Evolutionary conservation across 2,797 vertebrate species (phyloP), one percentile per base, ranked within the genome.

Genomic region (Dendrocincla tyrannina): DNA sequence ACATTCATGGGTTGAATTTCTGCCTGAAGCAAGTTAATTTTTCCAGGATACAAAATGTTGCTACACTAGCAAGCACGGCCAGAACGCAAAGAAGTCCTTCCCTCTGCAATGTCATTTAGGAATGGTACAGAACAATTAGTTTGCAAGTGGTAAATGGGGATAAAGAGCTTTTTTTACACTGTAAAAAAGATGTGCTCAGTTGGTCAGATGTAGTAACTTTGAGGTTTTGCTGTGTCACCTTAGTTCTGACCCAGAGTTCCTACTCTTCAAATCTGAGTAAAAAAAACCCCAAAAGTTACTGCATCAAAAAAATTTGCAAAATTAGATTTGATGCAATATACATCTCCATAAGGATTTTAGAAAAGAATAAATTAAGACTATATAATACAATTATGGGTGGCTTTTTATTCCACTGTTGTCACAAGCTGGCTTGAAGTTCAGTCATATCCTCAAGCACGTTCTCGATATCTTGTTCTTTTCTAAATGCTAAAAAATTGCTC

Each of bases 311-410:
- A 28, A 5, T 7, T 30, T 32, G 20, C 32, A 70, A 63, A 59
- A 24, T 47, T 39, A 7, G 2, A 74, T 56, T 67, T 84, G 41
- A 39, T 56, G 17, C 25, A 39, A 84, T 17, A 47, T 37, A 11
- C 9, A 4, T 67, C n/a, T 58, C 39, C n/a, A n/a, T 11, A 49
- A 77, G 28, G 11, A 81, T 62, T 89, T 82, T 49, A 53, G 22
- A 35, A 60, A 84, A 66, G 2, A 82, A 69, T 33, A 52, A 9
- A 56, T 4, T 18, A 50, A 49, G 15, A 85, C 72, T 88, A 69
- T 16, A 17, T 44, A 75, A 55, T 30, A 35, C 13, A 8, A 2
- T 50, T 55, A n/a, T 7, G 22, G 28, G 1, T 18, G 7, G 0
- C 27, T 69, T 69, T 41, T 73, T 69, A 58, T 66, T 79, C 58